Evolutionary conservation across 2,888 invertebrate genomes (phyloP), one percentile per base, ranked within the genome.

Genomic region (Drosophila phalerata): DNA sequence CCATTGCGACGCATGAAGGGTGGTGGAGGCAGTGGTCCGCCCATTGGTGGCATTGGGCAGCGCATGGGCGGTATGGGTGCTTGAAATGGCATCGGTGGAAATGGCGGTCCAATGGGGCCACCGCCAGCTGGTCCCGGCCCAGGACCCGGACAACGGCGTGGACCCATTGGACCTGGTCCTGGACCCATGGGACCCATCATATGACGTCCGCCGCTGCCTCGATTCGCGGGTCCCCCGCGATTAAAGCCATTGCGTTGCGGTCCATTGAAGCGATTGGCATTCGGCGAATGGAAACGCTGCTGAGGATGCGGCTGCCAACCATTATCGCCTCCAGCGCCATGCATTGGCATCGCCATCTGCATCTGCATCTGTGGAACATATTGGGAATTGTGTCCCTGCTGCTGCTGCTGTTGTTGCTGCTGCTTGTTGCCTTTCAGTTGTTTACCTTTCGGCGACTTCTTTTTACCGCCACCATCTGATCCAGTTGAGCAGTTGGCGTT

Each of bases 1-100:
- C 83, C 89, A n/a, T 76, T 79, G 43, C 81, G 90, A 3, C 90
- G 84, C 77, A 91, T 81, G 53, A 90, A 91, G n/a, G 84, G 87
- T 0, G 80, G 80, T 19, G 79, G 83, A 13, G 79, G 82, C 22
- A 79, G 85, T 11, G 76, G 81, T 37, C 79, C 87, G 22, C 63
- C 77, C 79, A 90, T 86, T 9, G 71, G 77, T 34, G 90, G 88
- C 77, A 85, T 81, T 47, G 84, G 82, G 30, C 80, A 77, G 28
- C 80, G 81, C 61, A 84, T 85, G 17, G 81, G 91, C 51, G 90
- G 88, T 82, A 91, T 91, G 51, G 71, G 83, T 56, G 76, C 76
- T 68, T 79, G 91, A 43, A 81, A 90, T 17, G 80, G 81, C 62
- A 85, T 79, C 25, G 88, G 80, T 40, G 87, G 83, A 68, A 71